Conservation (phyloP, 1,140 invertebrate genomes). For the Sesamia nonagrioides region DNA sequence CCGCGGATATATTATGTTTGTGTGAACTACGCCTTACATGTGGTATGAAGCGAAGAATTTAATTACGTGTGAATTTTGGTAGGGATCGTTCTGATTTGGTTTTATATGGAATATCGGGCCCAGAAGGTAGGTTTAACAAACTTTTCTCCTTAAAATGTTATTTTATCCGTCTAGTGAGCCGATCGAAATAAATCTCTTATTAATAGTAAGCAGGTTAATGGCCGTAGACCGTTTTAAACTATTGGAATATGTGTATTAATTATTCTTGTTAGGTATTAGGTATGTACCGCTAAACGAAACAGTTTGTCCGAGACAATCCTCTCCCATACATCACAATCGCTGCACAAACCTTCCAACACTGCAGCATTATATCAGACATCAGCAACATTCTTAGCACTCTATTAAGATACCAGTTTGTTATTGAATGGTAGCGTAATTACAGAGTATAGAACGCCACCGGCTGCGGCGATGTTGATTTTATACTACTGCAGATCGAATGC, state of each 20-base stretch:
- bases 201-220: too few relatives aligned
- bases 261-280: too few relatives aligned
- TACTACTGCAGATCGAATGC: slow-evolving; percentile 63
- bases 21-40: slow-evolving; percentile 54
- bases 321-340: slow-evolving; percentile 20
- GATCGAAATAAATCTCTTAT: too few relatives aligned
- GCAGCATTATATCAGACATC: slow-evolving; percentile 49
- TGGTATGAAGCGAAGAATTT: slow-evolving; percentile 41
- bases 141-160: background rate
- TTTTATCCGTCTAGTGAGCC: background rate
- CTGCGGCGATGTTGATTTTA: slow-evolving; percentile 63
- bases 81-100: background rate
- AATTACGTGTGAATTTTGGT: slow-evolving; percentile 40
- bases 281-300: slow-evolving; percentile 7
- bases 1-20: slow-evolving; percentile 55
- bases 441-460: slow-evolving; percentile 70
- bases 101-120: background rate
- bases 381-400: slow-evolving; percentile 75
- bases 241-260: too few relatives aligned
- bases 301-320: slow-evolving; percentile 3
- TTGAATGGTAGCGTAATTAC: slow-evolving; percentile 74
- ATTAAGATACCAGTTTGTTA: slow-evolving; percentile 76
- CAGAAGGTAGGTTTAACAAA: background rate
- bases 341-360: slow-evolving; percentile 8
- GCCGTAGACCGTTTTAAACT: too few relatives aligned